Evolutionary conservation across 1,140 invertebrate species (phyloP).

Genomic region (Elymnias hypermnestra): DNA sequence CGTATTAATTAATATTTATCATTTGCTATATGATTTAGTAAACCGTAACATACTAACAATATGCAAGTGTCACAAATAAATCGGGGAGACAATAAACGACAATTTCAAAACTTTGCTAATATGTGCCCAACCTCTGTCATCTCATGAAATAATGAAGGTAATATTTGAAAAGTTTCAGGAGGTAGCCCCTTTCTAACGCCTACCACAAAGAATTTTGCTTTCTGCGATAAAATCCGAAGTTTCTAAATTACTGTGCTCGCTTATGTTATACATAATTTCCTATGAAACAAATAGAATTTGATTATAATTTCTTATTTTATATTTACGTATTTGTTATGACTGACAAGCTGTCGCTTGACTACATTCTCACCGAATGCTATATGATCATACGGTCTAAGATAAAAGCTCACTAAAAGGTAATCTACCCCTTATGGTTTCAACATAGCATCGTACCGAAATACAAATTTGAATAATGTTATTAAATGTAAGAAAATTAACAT

Average conservation of each 20-base stretch:
- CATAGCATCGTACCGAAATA: too few relatives aligned
- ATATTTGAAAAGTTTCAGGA: slow-evolving; percentile 68
- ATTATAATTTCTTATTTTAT: background rate
- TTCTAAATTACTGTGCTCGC: slow-evolving; percentile 27
- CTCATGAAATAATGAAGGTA: slow-evolving; percentile 69
- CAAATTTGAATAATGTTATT: too few relatives aligned
- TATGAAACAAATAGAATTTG: slow-evolving; percentile 1
- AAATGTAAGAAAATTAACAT: too few relatives aligned
- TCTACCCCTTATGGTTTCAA: too few relatives aligned
- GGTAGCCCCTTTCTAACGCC: slow-evolving; percentile 48
- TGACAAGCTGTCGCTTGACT: too few relatives aligned
- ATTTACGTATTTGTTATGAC: background rate
- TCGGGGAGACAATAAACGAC: slow-evolving; percentile 48
- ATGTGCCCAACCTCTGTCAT: slow-evolving; percentile 72
- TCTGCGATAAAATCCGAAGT: slow-evolving; percentile 49
- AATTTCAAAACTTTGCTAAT: slow-evolving; percentile 64
- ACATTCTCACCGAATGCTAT: too few relatives aligned
- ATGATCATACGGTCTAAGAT: too few relatives aligned
- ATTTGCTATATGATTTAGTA: too few relatives aligned
- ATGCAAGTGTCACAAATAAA: slow-evolving; percentile 44
- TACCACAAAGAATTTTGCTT: slow-evolving; percentile 59
- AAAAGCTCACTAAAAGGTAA: too few relatives aligned
- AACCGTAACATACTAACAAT: too few relatives aligned
- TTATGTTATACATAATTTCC: slow-evolving; percentile 2
- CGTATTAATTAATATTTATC: too few relatives aligned